Percentiles rank a stretch among this genome's conserved stretches.
Conservation (phyloP, 2,888 invertebrate species). For the Cephus sareptanus region DNA sequence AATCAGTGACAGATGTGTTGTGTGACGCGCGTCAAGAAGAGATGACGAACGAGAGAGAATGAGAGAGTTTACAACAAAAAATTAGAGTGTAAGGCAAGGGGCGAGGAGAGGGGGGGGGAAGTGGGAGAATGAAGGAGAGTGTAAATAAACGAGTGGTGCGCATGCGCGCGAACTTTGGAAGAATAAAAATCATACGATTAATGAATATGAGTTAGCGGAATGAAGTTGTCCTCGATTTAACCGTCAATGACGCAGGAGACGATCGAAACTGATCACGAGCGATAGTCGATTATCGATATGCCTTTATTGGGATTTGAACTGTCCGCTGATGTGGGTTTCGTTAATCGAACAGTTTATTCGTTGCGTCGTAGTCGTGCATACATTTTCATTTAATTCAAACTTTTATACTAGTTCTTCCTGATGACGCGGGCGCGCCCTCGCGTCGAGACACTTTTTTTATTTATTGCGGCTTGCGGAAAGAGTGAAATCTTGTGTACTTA, state of each 20-base stretch:
- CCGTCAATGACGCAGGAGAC: background rate
- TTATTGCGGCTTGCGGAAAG: background rate
- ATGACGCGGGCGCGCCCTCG: background rate
- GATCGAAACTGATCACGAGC: background rate
- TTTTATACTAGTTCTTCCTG: background rate
- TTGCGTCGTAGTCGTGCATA: too few relatives aligned
- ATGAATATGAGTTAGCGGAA: background rate
- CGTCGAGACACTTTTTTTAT: background rate
- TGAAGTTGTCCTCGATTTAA: background rate
- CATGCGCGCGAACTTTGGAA: background rate
- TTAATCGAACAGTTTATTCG: too few relatives aligned
- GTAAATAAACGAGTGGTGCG: background rate
- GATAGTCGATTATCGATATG: background rate
- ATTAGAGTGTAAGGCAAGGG: background rate
- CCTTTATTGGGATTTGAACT: too few relatives aligned
- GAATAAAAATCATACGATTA: background rate
- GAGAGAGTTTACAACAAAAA: background rate
- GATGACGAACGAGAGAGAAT: constrained; percentile 1
- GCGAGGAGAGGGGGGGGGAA: background rate
- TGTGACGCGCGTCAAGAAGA: background rate
- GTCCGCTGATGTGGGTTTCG: too few relatives aligned
- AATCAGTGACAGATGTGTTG: background rate
- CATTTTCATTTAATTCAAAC: background rate
- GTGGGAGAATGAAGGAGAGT: background rate
- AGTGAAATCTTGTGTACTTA: background rate